These are phyloP conservation scores for Caenorhabditis uteleia DNA, from an alignment of 2,888 invertebrate genomes.

Conservation along the genomic window DNA sequence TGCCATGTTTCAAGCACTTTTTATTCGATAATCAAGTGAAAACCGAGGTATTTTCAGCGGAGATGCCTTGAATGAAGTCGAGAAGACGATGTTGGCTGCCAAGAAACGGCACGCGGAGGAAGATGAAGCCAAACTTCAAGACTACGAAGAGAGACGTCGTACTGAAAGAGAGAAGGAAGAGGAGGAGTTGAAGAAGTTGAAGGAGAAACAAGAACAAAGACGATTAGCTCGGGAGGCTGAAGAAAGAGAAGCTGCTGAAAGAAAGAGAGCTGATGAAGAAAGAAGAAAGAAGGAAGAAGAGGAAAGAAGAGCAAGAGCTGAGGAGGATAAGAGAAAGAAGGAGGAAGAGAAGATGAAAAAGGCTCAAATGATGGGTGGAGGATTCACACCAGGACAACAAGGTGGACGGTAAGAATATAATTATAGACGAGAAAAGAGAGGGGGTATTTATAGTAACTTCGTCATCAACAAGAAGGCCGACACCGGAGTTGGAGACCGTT, in stretches of 20 bases:
- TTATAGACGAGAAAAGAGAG: constrained; percentile 18
- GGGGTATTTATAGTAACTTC: constrained; percentile 39
- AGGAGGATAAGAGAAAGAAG: constrained; percentile 62
- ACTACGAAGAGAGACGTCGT: constrained; percentile 66
- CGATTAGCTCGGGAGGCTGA: constrained; percentile 64
- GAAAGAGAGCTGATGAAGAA: constrained; percentile 62
- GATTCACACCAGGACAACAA: constrained; percentile 16
- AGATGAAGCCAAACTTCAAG: constrained; percentile 64
- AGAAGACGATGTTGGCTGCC: constrained; percentile 63
- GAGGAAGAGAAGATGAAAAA: constrained; percentile 65
- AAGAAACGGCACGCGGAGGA: constrained; percentile 69
- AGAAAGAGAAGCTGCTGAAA: constrained; percentile 63
- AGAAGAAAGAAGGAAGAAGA: constrained; percentile 62
- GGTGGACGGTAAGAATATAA: constrained; percentile 28
- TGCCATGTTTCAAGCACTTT: neutral
- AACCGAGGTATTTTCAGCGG: constrained; percentile 30
- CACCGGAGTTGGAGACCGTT: constrained; percentile 63
- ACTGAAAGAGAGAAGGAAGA: constrained; percentile 58
- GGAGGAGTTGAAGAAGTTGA: constrained; percentile 90
- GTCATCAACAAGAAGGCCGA: constrained; percentile 67
- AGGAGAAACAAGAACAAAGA: constrained; percentile 76
- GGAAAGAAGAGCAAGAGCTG: constrained; percentile 52
- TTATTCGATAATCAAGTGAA: neutral
- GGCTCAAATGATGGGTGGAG: constrained; percentile 38
- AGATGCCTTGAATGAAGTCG: constrained; percentile 59